Evolutionary conservation across 2,113 vertebrate genomes (phyloP).

Genomic region (Chlamydotis undulata): DNA sequence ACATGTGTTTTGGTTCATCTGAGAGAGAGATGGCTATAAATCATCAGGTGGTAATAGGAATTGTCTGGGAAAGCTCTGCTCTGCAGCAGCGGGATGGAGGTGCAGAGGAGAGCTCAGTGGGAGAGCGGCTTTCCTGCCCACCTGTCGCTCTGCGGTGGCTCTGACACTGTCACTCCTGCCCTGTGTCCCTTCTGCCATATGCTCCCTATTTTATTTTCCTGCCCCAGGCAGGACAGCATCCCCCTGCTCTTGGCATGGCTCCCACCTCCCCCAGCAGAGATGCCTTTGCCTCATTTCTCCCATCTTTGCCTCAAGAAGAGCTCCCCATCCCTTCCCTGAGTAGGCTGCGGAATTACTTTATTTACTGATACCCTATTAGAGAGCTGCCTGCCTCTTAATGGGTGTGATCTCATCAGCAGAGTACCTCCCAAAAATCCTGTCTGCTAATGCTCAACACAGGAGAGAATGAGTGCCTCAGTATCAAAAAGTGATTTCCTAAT

Average conservation of each 20-base stretch:
- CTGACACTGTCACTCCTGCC: background rate
- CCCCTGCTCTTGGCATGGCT: background rate
- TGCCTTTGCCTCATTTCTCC: background rate
- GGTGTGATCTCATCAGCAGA: background rate
- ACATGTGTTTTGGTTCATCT: slow-evolving; percentile 37
- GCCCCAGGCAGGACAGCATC: background rate
- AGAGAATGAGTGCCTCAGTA: background rate
- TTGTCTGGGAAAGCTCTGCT: slow-evolving; percentile 28
- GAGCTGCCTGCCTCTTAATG: background rate
- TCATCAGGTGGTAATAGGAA: slow-evolving; percentile 19
- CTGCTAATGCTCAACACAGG: background rate
- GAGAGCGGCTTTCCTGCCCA: background rate
- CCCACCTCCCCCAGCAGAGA: background rate
- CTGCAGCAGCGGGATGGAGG: background rate
- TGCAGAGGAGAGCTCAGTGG: background rate
- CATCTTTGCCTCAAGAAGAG: background rate
- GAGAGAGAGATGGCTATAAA: slow-evolving; percentile 39
- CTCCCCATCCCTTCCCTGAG: background rate
- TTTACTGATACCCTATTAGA: background rate
- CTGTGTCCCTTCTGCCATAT: background rate
- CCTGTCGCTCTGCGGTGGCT: rapidly evolving
- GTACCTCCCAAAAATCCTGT: background rate
- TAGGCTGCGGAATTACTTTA: background rate
- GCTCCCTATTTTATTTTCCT: background rate
- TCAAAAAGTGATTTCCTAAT: background rate